Conservation (phyloP, 2,113 vertebrate genomes). For the Trematomus loennbergii region DNA sequence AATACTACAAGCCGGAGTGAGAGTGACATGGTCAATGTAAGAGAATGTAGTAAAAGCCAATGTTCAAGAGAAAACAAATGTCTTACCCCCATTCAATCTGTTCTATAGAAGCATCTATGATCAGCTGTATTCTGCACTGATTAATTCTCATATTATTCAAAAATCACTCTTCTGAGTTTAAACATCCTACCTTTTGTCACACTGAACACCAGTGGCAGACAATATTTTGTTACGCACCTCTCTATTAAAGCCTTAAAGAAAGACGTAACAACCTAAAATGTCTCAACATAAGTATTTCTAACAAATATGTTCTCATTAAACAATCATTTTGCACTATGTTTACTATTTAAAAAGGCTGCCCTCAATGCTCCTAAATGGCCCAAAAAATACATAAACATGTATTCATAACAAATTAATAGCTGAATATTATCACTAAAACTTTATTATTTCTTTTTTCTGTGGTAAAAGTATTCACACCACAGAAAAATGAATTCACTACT, state of each 20-base stretch:
- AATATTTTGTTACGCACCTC: slow-evolving; percentile 57
- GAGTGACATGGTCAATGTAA: slow-evolving; percentile 12
- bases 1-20: slow-evolving; percentile 31
- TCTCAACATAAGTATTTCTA: slow-evolving; percentile 25
- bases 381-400: slow-evolving; percentile 5
- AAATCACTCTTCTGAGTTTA: slow-evolving; percentile 17
- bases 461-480: neutral
- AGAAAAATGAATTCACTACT: slow-evolving; percentile 4
- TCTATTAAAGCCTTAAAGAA: slow-evolving; percentile 68
- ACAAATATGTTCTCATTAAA: slow-evolving; percentile 39
- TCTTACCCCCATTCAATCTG: slow-evolving; percentile 15
- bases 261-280: slow-evolving; percentile 23
- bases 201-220: slow-evolving; percentile 14
- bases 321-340: slow-evolving; percentile 62
- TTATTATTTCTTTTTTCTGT: slow-evolving; percentile 15
- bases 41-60: slow-evolving; percentile 50
- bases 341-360: slow-evolving; percentile 36
- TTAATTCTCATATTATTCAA: neutral
- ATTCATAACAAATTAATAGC: neutral
- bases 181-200: neutral
- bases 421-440: neutral
- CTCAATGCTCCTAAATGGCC: slow-evolving; percentile 22
- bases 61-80: slow-evolving; percentile 39
- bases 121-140: slow-evolving; percentile 24
- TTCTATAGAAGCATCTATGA: slow-evolving; percentile 11